Evolutionary conservation across 2,797 vertebrate species (phyloP).

Genomic region (Chiloscyllium punctatum): DNA sequence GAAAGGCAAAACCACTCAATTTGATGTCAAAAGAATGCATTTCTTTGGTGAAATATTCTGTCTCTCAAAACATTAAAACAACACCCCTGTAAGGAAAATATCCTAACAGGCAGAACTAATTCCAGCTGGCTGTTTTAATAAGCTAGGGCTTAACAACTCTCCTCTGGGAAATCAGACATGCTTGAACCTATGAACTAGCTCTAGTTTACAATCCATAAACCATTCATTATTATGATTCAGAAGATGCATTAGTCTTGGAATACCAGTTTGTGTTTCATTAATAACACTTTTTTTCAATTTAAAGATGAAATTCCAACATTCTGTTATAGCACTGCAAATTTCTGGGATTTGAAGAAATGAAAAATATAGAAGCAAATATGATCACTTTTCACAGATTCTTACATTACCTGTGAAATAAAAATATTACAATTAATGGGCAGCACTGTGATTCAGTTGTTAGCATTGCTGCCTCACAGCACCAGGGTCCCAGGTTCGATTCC

Average conservation of each 20-base stretch:
- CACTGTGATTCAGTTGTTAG: no score
- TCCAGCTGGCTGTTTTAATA: conserved; percentile 22
- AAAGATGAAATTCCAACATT: background rate
- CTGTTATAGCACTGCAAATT: no score
- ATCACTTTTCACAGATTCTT: background rate
- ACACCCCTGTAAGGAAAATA: no score
- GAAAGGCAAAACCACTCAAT: background rate
- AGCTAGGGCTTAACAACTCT: background rate
- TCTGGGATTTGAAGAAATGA: background rate
- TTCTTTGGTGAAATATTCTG: background rate
- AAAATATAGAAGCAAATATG: background rate
- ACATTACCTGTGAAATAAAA: background rate
- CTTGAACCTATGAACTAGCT: conserved; percentile 18
- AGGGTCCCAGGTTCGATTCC: no score
- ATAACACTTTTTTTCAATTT: background rate
- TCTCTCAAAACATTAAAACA: background rate
- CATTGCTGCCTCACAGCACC: no score
- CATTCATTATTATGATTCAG: background rate
- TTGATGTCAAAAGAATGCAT: background rate
- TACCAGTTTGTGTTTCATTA: background rate
- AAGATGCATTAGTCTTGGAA: background rate
- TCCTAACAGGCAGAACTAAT: background rate
- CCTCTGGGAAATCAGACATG: conserved; percentile 11
- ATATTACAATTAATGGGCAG: background rate
- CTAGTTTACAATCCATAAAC: conserved; percentile 12